Percentiles rank a stretch among this genome's conserved stretches.
Conservation (phyloP, 2,113 vertebrate species). For the Lepus europaeus region DNA sequence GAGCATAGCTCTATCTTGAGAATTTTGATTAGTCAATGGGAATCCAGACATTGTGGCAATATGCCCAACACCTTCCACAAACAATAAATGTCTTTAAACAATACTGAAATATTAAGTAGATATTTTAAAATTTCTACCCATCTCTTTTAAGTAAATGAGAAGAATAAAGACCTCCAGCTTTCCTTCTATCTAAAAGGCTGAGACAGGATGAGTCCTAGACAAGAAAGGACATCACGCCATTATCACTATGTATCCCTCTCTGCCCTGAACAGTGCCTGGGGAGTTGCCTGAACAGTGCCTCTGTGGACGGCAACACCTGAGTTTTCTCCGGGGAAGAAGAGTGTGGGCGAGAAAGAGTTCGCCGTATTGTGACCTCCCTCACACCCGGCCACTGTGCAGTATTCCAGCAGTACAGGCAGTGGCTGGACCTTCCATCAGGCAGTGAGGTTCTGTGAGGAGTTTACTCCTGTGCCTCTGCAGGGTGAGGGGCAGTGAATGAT, state of each 20-base stretch:
- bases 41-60: neutral
- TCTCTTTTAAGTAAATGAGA: constrained; percentile 62
- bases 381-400: neutral
- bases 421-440: neutral
- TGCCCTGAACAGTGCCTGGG: neutral
- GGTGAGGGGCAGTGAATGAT: neutral
- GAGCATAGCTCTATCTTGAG: neutral
- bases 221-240: neutral
- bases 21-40: neutral
- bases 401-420: neutral
- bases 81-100: constrained; percentile 40
- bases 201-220: neutral
- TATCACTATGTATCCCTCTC: neutral
- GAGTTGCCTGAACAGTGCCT: neutral
- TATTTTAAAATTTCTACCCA: constrained; percentile 65
- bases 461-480: neutral
- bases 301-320: neutral
- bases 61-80: neutral
- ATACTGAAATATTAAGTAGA: constrained; percentile 57
- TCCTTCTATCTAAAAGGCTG: neutral
- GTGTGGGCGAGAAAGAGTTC: neutral
- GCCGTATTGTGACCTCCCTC: neutral
- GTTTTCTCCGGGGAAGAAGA: constrained; percentile 1
- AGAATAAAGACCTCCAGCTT: constrained; percentile 44
- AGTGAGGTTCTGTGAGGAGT: neutral